Evolutionary conservation across 2,797 vertebrate genomes (phyloP).

Genomic region (Phalanger gymnotis): DNA sequence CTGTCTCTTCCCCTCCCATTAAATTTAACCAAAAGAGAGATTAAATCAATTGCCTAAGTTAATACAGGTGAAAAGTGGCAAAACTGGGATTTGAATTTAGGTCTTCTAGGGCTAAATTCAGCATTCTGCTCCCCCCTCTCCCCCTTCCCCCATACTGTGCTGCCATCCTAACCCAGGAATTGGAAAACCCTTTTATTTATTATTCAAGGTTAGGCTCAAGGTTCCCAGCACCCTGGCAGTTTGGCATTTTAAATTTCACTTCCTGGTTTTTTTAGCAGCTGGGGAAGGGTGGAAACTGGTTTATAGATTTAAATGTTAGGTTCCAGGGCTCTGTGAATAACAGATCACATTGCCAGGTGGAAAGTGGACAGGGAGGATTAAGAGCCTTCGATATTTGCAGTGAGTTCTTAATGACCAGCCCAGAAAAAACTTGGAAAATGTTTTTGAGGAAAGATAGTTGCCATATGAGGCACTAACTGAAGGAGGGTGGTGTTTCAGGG

Average conservation of each 20-base stretch:
- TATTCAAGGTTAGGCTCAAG: slow-evolving; percentile 54
- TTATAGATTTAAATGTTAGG: slow-evolving; percentile 44
- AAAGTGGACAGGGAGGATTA: slow-evolving; percentile 54
- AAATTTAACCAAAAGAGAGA: neutral
- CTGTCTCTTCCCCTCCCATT: neutral
- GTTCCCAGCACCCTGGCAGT: slow-evolving; percentile 32
- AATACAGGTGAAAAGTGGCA: neutral
- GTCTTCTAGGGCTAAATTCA: neutral
- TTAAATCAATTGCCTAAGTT: neutral
- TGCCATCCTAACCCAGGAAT: slow-evolving; percentile 32
- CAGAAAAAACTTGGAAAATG: neutral
- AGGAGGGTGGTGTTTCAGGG: neutral
- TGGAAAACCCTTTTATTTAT: slow-evolving; percentile 21
- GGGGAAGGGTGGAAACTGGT: slow-evolving; percentile 47
- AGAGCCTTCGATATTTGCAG: neutral
- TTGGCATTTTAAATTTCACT: slow-evolving; percentile 55
- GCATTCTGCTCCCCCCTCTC: neutral
- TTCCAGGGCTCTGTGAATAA: slow-evolving; percentile 43
- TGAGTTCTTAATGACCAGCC: neutral
- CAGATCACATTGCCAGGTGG: slow-evolving; percentile 27
- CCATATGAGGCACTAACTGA: neutral
- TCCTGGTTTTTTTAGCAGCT: slow-evolving; percentile 53
- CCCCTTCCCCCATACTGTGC: neutral
- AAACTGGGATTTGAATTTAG: neutral
- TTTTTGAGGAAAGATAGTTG: neutral